Base-by-base conservation (phyloP, 2,888 invertebrate genomes). In the Leuctra nigra region DNA sequence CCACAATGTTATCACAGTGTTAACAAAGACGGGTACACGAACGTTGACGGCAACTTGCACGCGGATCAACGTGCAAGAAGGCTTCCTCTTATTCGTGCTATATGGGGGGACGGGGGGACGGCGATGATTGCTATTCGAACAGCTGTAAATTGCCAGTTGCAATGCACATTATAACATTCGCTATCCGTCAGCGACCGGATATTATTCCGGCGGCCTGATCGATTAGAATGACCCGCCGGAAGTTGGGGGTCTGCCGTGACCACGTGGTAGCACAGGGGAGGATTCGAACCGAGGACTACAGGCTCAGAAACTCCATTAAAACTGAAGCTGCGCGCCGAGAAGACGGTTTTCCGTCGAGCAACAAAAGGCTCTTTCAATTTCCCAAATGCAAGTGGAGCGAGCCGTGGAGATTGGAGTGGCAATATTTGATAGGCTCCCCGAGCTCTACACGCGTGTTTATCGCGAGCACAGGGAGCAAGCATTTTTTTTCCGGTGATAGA, bases 341-440 rank as follows among this genome's bases (percentile, higher is more conserved):
- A n/a, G n/a, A n/a, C n/a, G n/a, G n/a, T 39, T 39, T 7, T 7
- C 18, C 18, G n/a, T 39, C 39, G 39, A 20, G 13, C 39, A 13
- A 23, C 25, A 47, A 25, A 25, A 25, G n/a, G 47, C 47, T 47
- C 24, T 47, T 23, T 47, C 24, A 16, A 46, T 46, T 13, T 46
- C 46, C 22, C 46, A 46, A 46, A 46, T 20, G 16, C 13, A 16
- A 47, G 25, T 47, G 24, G 23, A 47, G 47, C 4, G 11, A 25
- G 23, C 14, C 23, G 24, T 47, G 23, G 47, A 25, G 18, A 16
- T 18, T 20, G 25, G 23, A 47, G 47, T 47, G 47, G 47, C 47
- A 24, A 39, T 39, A 39, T 39, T 39, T 18, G 39, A 39, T 39
- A 18, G 39, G 16, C 3, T 47, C 14, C n/a, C 24, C 47, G 25